phyloP scores from a whole-genome alignment of 2,113 vertebrate species.

The Pomatorhinus ruficollis region DNA sequence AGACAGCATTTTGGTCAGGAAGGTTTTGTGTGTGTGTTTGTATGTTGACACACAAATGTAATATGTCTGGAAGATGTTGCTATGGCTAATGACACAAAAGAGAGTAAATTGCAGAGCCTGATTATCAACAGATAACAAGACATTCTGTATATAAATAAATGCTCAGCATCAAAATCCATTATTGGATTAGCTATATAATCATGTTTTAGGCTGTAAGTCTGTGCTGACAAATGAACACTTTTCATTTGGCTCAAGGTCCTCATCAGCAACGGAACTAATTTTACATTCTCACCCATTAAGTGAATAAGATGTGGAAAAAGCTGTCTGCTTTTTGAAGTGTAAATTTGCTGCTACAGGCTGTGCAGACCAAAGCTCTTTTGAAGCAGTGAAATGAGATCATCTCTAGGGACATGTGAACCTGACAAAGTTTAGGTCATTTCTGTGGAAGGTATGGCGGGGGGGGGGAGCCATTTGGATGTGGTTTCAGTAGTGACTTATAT shows the following conservation, averaged over 20 bases:
- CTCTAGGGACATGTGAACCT: conserved; percentile 82
- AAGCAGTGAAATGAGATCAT: conserved; percentile 86
- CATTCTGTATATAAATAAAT: conserved; percentile 85
- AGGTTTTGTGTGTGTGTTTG: conserved; percentile 66
- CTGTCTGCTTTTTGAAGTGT: conserved; percentile 87
- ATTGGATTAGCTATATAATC: conserved; percentile 89
- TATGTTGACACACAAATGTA: conserved; percentile 74
- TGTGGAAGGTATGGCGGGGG: conserved; percentile 53
- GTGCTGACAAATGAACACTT: conserved; percentile 89
- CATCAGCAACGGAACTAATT: conserved; percentile 88
- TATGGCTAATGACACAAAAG: conserved; percentile 79
- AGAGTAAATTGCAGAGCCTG: conserved; percentile 82
- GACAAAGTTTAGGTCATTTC: conserved; percentile 82
- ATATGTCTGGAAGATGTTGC: conserved; percentile 76
- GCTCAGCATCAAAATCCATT: conserved; percentile 83
- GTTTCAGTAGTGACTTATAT: conserved; percentile 38
- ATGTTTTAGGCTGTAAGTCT: conserved; percentile 84
- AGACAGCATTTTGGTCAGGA: conserved; percentile 61
- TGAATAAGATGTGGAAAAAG: conserved; percentile 88
- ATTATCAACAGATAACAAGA: conserved; percentile 86
- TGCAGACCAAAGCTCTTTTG: conserved; percentile 87
- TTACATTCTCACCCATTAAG: conserved; percentile 88
- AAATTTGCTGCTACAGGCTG: conserved; percentile 86
- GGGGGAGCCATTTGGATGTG: conserved; percentile 10
- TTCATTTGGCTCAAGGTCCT: conserved; percentile 88